Percentiles rank a stretch among this genome's conserved stretches.
phyloP scores from a whole-genome alignment of 2,888 invertebrate species.

The Hydroisotoma schaefferi region DNA sequence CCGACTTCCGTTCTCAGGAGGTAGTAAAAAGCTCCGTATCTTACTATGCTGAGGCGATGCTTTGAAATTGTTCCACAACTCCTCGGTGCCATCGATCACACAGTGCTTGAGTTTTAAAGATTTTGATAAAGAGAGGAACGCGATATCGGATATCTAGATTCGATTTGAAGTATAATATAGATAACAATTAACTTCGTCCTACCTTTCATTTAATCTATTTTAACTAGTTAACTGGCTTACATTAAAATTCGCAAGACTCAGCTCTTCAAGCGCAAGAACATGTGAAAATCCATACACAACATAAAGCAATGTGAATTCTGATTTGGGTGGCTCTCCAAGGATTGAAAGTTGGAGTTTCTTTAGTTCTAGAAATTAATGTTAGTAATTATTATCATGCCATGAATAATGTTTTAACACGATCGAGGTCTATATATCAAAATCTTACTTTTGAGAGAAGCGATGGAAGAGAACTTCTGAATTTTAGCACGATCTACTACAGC shows the following conservation, averaged over 20 bases:
- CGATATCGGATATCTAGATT: constrained; percentile 29
- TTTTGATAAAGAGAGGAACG: constrained; percentile 21
- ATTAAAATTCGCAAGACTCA: constrained; percentile 20
- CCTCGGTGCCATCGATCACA: constrained; percentile 17
- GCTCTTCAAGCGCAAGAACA: constrained; percentile 8
- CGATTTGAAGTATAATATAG: background rate
- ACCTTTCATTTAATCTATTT: background rate
- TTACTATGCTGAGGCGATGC: constrained; percentile 13
- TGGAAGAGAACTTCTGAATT: constrained; percentile 8
- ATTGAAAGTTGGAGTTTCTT: constrained; percentile 21
- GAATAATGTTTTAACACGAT: too few relatives aligned
- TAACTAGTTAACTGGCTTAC: constrained; percentile 10
- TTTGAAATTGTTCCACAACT: constrained; percentile 21
- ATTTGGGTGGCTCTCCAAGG: constrained; percentile 11
- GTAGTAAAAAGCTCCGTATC: constrained; percentile 28
- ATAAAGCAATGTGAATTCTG: constrained; percentile 20
- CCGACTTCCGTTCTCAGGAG: constrained; percentile 8
- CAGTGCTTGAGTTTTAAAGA: constrained; percentile 10
- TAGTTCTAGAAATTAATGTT: constrained; percentile 16
- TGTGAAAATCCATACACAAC: constrained; percentile 26
- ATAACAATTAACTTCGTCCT: constrained; percentile 1
- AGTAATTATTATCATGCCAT: background rate
- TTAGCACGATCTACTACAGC: constrained; percentile 5
- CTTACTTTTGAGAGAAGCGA: constrained; percentile 20
- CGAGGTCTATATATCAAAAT: background rate